A percentile compares a stretch with the other conserved stretches of the same genome.
These are phyloP conservation scores for Paelopatides confundens DNA, from an alignment of 53 echinoderm and acorn worm species.

Conservation along the genomic window DNA sequence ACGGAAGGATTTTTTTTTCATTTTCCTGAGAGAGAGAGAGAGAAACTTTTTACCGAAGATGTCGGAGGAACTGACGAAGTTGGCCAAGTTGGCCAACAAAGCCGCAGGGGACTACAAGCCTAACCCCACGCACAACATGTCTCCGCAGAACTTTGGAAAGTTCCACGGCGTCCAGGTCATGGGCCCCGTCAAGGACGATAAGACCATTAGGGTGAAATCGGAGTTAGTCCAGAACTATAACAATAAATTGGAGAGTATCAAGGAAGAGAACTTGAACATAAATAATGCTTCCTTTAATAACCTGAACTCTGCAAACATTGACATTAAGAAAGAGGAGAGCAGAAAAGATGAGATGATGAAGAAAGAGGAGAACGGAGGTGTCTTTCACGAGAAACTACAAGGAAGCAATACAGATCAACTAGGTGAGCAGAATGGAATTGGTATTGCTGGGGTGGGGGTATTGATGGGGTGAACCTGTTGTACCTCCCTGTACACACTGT, in stretches of 20 bases:
- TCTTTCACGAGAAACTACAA: constrained; percentile 44
- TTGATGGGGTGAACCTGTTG: no score
- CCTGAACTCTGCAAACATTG: constrained; percentile 20
- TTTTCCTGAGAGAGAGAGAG: not conserved
- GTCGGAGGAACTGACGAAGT: constrained; percentile 92
- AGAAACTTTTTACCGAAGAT: constrained; percentile 49
- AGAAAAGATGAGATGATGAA: constrained; percentile 34
- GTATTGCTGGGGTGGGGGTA: not conserved
- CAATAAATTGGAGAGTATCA: constrained; percentile 53
- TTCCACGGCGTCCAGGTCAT: constrained; percentile 33
- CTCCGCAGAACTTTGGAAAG: constrained; percentile 44
- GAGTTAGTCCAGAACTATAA: constrained; percentile 47
- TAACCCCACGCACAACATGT: constrained; percentile 16
- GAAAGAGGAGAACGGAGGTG: constrained; percentile 48
- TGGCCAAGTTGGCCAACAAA: constrained; percentile 94
- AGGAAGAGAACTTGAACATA: constrained; percentile 14
- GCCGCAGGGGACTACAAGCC: constrained; percentile 80
- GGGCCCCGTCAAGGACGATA: constrained; percentile 32
- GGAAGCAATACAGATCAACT: constrained; percentile 50
- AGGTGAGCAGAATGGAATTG: not conserved
- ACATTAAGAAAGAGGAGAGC: constrained; percentile 62
- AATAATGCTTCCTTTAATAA: constrained; percentile 40
- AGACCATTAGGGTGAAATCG: constrained; percentile 27
- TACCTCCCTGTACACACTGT: no score
- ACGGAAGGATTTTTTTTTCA: no score